phyloP scores from a whole-genome alignment of 2,113 vertebrate genomes.

The Dromiciops gliroides region DNA sequence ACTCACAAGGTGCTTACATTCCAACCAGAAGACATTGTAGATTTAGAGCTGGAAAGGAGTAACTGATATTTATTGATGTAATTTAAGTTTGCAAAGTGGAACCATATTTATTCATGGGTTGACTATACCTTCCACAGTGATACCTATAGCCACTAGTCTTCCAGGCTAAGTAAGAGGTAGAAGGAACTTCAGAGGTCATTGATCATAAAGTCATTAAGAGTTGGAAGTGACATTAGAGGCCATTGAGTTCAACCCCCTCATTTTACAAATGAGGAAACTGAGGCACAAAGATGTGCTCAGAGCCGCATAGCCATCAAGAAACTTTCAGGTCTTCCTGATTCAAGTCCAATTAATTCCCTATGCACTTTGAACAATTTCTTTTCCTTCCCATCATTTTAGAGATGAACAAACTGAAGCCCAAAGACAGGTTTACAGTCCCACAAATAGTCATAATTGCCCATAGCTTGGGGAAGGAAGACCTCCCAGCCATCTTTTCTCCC shows the following conservation, averaged over 20 bases:
- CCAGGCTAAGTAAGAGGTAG: not conserved
- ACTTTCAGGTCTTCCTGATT: not conserved
- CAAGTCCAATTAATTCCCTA: not conserved
- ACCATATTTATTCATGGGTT: not conserved
- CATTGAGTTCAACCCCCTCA: not conserved
- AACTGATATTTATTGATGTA: not conserved
- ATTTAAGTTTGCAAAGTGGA: not conserved
- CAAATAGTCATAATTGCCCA: not conserved
- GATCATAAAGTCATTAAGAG: not conserved
- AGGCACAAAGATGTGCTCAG: not conserved
- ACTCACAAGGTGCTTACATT: not conserved
- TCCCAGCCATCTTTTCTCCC: not conserved
- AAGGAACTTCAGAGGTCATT: not conserved
- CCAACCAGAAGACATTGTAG: not conserved
- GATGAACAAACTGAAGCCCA: not conserved
- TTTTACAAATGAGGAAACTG: not conserved
- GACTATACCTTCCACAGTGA: not conserved
- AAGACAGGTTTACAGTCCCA: not conserved
- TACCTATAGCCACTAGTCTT: not conserved
- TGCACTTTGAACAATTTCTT: not conserved
- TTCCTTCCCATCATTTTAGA: not conserved
- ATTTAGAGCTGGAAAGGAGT: not conserved
- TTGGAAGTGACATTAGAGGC: not conserved
- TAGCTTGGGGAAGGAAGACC: not conserved
- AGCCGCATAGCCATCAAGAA: not conserved